Evolutionary conservation across 2,888 invertebrate species (phyloP).

Genomic region (Anaspis maculata): DNA sequence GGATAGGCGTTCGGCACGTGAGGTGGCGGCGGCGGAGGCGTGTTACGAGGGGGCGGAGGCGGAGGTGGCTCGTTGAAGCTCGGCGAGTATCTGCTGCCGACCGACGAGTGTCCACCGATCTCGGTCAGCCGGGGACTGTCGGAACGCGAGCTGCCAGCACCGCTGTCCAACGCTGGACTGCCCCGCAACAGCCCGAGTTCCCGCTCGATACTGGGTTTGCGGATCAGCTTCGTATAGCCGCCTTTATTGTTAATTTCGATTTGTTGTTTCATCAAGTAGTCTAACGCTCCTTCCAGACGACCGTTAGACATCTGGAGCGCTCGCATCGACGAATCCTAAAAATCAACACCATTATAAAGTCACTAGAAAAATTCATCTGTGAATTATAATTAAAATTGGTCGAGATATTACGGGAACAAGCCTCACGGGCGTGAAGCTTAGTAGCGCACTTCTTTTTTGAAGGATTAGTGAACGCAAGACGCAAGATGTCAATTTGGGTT

Average conservation of each 20-base stretch:
- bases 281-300: conserved; percentile 61
- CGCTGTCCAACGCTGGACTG: conserved; percentile 81
- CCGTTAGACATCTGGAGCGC: conserved; percentile 64
- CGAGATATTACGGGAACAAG: too few species aligned
- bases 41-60: conserved; percentile 47
- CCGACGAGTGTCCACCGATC: conserved; percentile 54
- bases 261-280: conserved; percentile 58
- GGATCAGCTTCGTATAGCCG: conserved; percentile 60
- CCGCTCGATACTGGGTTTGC: conserved; percentile 83
- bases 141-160: conserved; percentile 81
- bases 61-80: conserved; percentile 50
- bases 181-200: conserved; percentile 69
- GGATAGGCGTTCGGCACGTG: conserved; percentile 47
- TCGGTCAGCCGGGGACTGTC: conserved; percentile 75
- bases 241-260: conserved; percentile 50
- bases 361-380: neutral
- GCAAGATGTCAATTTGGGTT: too few species aligned
- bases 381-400: conserved; percentile 1
- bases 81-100: conserved; percentile 65
- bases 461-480: too few species aligned
- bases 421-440: too few species aligned
- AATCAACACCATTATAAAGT: too few species aligned
- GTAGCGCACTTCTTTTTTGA: too few species aligned
- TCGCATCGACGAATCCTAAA: conserved; percentile 59
- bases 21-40: conserved; percentile 64